Evolutionary conservation across 2,888 invertebrate genomes (phyloP), one percentile per base, ranked within the genome.

Genomic region (Dryobotodes eremita): DNA sequence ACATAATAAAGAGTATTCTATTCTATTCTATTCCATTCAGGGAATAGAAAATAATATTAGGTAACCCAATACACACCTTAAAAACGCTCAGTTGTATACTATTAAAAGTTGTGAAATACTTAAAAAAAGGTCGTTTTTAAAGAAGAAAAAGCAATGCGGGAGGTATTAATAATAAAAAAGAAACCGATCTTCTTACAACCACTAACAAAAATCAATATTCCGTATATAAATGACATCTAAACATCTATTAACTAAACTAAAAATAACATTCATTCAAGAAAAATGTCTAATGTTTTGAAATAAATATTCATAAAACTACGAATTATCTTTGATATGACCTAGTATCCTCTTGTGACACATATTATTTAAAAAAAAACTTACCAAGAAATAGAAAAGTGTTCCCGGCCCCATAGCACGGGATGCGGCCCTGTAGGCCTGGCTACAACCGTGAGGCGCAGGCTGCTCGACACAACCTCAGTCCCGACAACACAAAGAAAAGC

Each of bases 381-480:
- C 96, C 96, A 96, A 92, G 90, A 95, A 91, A 92, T 91, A 96
- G 87, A 95, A 90, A 62, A 95, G 23, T 78, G 89, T 92, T 94
- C 96, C 96, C 94, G 95, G 95, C 94, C 94, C 94, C 96, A 97
- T 97, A 94, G 95, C 95, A 92, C 93, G 95, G 96, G 95, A 88
- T 76, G 74, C 77, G 94, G 94, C 95, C 95, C 88, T 90, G 81
- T 70, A 90, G 94, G 95, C 94, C 89, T 91, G 86, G 89, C 88
- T 81, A 86, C 81, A 83, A 84, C 86, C 86, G 89, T 83, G 84
- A 88, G 57, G 71, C 79, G 85, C 88, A 88, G 88, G 86, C 87
- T 86, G 84, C 71, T 78, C 74, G 68, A 75, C 86, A 89, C 89
- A 87, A 88, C 88, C 90, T 89, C 90, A 91, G 88, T 91, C 88